Evolutionary conservation across 2,888 invertebrate species (phyloP).

Genomic region (Sphecodes monilicornis): DNA sequence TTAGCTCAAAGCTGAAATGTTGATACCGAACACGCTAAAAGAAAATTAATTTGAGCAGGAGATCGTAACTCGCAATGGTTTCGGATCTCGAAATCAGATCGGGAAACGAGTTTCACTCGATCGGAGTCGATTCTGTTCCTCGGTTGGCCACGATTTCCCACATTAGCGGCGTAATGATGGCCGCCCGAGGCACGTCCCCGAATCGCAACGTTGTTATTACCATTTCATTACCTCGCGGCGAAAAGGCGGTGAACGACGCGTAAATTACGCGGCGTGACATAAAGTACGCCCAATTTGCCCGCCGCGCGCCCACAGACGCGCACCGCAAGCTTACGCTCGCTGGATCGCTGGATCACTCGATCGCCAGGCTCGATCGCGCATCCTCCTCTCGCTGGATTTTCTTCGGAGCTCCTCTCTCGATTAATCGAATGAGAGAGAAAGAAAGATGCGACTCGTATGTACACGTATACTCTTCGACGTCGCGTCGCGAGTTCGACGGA

Average conservation of each 20-base stretch:
- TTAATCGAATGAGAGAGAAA: constrained; percentile 39
- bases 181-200: constrained; percentile 61
- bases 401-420: constrained; percentile 29
- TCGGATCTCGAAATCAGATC: constrained; percentile 25
- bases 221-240: constrained; percentile 70
- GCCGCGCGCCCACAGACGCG: not conserved
- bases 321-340: not conserved
- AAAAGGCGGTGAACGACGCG: constrained; percentile 70
- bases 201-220: constrained; percentile 72
- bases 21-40: too few species aligned
- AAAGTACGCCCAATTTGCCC: constrained; percentile 69
- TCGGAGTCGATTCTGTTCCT: constrained; percentile 20
- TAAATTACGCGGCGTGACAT: constrained; percentile 71
- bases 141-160: constrained; percentile 63
- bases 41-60: not conserved
- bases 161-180: constrained; percentile 69
- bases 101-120: not conserved
- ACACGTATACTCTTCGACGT: not conserved
- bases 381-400: constrained; percentile 35
- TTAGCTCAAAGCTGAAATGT: too few species aligned
- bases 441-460: not conserved
- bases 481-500: constrained; percentile 15
- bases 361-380: not conserved
- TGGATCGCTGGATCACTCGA: not conserved
- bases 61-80: not conserved